Evolutionary conservation across 2,888 invertebrate genomes (phyloP).

Genomic region (Steinernema hermaphroditum): DNA sequence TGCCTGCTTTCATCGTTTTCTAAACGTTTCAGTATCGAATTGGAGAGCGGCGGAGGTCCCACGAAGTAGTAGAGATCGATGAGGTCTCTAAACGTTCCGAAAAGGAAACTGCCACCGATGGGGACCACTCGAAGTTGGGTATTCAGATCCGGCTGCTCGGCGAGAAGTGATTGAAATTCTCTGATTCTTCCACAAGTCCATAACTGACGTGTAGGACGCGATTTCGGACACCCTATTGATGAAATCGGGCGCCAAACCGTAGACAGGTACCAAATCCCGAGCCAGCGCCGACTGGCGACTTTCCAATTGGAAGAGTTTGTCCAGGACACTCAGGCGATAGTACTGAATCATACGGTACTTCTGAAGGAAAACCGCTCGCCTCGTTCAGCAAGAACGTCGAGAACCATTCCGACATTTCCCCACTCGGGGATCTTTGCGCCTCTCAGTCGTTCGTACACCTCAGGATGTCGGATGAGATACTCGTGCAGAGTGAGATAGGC

Average conservation of each 20-base stretch:
- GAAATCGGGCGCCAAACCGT: not conserved
- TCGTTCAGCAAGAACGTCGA: not conserved
- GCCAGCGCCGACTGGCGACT: not conserved
- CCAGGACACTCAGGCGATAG: not conserved
- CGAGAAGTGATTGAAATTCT: not conserved
- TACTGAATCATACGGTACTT: too few relatives aligned
- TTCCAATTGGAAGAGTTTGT: constrained; percentile 15
- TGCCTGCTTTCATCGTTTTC: constrained; percentile 10
- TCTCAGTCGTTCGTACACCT: not conserved
- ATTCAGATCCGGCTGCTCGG: not conserved
- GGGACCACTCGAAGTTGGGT: not conserved
- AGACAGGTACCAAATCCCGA: not conserved
- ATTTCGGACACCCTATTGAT: not conserved
- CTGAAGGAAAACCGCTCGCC: too few relatives aligned
- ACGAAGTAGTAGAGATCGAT: constrained; percentile 19
- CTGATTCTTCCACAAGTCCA: constrained; percentile 19
- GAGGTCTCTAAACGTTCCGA: constrained; percentile 13
- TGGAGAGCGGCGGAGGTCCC: not conserved
- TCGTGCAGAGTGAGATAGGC: not conserved
- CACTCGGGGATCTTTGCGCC: not conserved
- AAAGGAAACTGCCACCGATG: not conserved
- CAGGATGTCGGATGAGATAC: not conserved
- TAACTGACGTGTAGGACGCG: not conserved
- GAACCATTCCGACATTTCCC: constrained; percentile 1
- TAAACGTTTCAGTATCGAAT: not conserved